Percentiles rank a stretch among this genome's conserved stretches.
These are phyloP conservation scores for Rotaria sp. DNA, from an alignment of 2,888 invertebrate species.

Conservation along the genomic window DNA sequence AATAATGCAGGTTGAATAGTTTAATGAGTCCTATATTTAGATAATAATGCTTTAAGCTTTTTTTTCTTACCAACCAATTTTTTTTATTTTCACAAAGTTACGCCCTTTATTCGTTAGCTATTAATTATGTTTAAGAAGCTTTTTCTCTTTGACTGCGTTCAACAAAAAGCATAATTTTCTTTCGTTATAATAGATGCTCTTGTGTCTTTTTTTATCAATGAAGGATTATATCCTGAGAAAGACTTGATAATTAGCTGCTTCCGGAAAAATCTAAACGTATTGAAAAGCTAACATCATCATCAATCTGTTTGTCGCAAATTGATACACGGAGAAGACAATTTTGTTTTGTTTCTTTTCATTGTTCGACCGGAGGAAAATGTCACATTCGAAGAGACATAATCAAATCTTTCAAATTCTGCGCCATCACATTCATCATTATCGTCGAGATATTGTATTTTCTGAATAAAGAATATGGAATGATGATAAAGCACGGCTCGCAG, in stretches of 20 bases:
- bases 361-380: neutral
- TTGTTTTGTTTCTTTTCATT: neutral
- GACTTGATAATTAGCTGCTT: neutral
- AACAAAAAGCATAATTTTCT: neutral
- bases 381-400: neutral
- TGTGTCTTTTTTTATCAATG: neutral
- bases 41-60: too few relatives aligned
- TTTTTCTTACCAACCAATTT: neutral
- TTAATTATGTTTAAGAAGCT: neutral
- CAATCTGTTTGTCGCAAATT: neutral
- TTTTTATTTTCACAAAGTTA: neutral
- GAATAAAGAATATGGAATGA: too few relatives aligned
- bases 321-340: neutral
- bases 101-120: neutral
- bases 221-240: neutral
- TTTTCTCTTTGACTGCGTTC: neutral
- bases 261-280: neutral
- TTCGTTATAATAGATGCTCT: neutral
- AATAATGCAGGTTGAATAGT: too few relatives aligned
- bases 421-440: neutral
- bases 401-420: neutral
- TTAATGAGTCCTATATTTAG: too few relatives aligned
- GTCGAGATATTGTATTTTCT: too few relatives aligned
- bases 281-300: neutral
- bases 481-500: neutral